Percentiles rank a stretch among this genome's conserved stretches.
phyloP scores from a whole-genome alignment of 2,888 invertebrate genomes.

The Andricus curvator region DNA sequence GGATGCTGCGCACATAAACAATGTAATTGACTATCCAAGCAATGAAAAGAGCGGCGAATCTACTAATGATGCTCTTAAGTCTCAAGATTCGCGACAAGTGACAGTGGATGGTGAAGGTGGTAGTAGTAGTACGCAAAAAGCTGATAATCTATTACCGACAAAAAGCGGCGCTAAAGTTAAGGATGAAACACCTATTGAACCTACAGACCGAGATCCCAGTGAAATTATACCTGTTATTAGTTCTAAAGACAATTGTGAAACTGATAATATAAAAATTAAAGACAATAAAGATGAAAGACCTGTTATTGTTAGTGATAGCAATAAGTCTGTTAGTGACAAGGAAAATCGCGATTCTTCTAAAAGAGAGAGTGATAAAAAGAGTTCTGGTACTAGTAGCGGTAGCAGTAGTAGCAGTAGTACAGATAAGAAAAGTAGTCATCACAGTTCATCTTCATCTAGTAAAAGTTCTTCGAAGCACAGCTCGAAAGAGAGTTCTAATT shows the following conservation, averaged over 20 bases:
- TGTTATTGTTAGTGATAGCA: constrained; percentile 72
- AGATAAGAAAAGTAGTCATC: constrained; percentile 76
- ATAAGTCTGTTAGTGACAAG: constrained; percentile 79
- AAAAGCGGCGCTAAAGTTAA: constrained; percentile 51
- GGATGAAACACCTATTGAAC: constrained; percentile 54
- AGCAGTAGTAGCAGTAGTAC: constrained; percentile 77
- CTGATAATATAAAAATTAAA: constrained; percentile 60
- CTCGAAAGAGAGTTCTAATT: constrained; percentile 68
- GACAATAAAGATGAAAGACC: constrained; percentile 39
- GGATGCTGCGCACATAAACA: constrained; percentile 70
- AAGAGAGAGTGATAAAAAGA: constrained; percentile 76
- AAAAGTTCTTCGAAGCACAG: constrained; percentile 71
- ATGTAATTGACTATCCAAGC: constrained; percentile 63
- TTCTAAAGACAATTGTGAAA: constrained; percentile 66
- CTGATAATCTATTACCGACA: constrained; percentile 19
- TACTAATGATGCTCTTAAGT: constrained; percentile 54
- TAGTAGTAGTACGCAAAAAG: constrained; percentile 46
- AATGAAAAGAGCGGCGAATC: constrained; percentile 65
- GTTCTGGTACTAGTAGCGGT: constrained; percentile 70
- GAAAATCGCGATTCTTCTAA: constrained; percentile 78
- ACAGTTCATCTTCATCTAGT: constrained; percentile 76
- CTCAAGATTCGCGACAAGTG: constrained; percentile 63
- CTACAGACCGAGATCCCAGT: constrained; percentile 59
- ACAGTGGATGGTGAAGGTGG: constrained; percentile 59
- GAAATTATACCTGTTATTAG: constrained; percentile 65